Evolutionary conservation across 2,113 vertebrate species (phyloP).

Genomic region (Datnioides undecimradiatus): DNA sequence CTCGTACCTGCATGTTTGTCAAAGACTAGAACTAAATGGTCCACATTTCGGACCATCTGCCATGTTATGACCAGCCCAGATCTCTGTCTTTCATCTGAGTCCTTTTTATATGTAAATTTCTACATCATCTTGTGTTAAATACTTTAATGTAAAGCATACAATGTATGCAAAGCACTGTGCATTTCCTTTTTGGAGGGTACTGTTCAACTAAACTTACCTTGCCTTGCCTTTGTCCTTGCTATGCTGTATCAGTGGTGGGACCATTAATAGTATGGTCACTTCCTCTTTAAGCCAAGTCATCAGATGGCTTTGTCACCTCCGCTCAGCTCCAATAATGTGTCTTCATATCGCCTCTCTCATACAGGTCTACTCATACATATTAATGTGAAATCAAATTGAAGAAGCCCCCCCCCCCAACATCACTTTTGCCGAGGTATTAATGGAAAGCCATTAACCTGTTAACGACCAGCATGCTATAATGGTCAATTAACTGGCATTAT

Average conservation of each 20-base stretch:
- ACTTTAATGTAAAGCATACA: background rate
- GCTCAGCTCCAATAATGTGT: constrained; percentile 65
- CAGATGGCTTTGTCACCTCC: constrained; percentile 71
- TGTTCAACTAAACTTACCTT: constrained; percentile 8
- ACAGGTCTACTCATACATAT: constrained; percentile 75
- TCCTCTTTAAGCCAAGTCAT: constrained; percentile 63
- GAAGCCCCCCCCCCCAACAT: constrained; percentile 49
- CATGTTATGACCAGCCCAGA: background rate
- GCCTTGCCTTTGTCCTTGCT: constrained; percentile 17
- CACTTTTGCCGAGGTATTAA: constrained; percentile 70
- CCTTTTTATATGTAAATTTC: background rate
- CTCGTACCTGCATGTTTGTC: background rate
- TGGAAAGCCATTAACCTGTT: constrained; percentile 79
- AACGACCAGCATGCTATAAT: constrained; percentile 56
- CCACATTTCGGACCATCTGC: no score
- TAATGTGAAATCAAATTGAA: constrained; percentile 75
- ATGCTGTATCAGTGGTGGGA: constrained; percentile 20
- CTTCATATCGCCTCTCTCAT: constrained; percentile 64
- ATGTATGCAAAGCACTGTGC: background rate
- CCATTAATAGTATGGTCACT: constrained; percentile 57
- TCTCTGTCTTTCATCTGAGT: background rate
- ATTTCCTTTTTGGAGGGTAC: background rate
- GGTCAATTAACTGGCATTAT: constrained; percentile 68
- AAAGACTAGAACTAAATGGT: background rate
- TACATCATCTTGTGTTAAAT: background rate